Conservation (phyloP, 2,888 invertebrate genomes). For the Diaprepes abbreviatus region DNA sequence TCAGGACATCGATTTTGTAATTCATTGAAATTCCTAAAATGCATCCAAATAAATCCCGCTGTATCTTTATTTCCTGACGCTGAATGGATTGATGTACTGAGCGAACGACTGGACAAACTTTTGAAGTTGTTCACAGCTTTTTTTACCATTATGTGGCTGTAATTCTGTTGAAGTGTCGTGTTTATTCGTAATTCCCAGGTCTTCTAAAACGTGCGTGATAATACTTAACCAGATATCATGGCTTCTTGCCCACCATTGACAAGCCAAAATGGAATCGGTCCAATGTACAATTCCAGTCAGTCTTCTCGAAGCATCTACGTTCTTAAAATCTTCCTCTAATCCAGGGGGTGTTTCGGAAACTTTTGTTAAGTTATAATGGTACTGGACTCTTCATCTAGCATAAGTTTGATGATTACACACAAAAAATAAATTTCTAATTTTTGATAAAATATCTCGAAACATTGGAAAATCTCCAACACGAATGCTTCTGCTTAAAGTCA, state of each 20-base stretch:
- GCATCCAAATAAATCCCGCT: conserved; percentile 34
- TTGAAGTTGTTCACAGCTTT: conserved; percentile 38
- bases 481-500: conserved; percentile 24
- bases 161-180: conserved; percentile 57
- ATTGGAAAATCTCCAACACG: conserved; percentile 52
- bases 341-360: conserved; percentile 59
- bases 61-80: conserved; percentile 28
- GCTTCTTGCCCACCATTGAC: conserved; percentile 56
- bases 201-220: conserved; percentile 51
- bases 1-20: conserved; percentile 49
- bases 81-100: not conserved
- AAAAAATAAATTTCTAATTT: conserved; percentile 60
- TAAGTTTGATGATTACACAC: conserved; percentile 61
- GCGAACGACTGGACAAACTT: not conserved
- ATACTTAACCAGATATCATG: conserved; percentile 52
- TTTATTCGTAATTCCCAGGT: conserved; percentile 50
- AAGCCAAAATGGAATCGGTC: conserved; percentile 49
- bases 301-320: conserved; percentile 45
- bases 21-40: conserved; percentile 52
- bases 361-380: conserved; percentile 57
- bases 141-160: conserved; percentile 48
- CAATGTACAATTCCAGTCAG: conserved; percentile 34
- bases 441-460: conserved; percentile 52
- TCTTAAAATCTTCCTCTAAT: conserved; percentile 52
- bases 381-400: conserved; percentile 58